These are phyloP conservation scores for Phalangium opilio DNA, from an alignment of 2,888 invertebrate species.

Conservation along the genomic window DNA sequence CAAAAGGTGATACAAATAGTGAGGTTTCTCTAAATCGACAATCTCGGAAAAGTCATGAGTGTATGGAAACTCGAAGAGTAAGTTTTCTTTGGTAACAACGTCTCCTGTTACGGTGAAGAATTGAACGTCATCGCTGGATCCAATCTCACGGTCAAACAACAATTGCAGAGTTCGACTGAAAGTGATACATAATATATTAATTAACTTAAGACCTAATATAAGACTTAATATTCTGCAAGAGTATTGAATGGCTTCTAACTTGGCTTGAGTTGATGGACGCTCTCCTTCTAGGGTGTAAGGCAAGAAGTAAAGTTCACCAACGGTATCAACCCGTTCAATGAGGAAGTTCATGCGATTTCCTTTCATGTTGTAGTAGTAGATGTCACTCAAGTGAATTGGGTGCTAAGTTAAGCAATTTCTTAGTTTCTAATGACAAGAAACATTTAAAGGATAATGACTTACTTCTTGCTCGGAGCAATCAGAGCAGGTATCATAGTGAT, in stretches of 20 bases:
- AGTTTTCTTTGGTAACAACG: slow-evolving; percentile 4
- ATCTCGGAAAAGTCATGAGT: slow-evolving; percentile 8
- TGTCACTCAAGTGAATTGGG: slow-evolving; percentile 12
- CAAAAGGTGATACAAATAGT: slow-evolving; percentile 10
- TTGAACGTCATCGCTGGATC: neutral
- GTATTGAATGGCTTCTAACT: too few species aligned
- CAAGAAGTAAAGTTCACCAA: slow-evolving; percentile 11
- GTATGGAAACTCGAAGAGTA: slow-evolving; percentile 10
- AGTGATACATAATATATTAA: too few species aligned
- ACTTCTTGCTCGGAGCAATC: too few species aligned
- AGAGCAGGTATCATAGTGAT: too few species aligned
- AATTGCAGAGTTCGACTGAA: slow-evolving; percentile 7
- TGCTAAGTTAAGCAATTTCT: slow-evolving; percentile 6
- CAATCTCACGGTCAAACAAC: slow-evolving; percentile 5
- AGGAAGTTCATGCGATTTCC: slow-evolving; percentile 18
- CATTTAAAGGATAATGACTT: slow-evolving; percentile 10
- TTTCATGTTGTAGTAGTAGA: slow-evolving; percentile 15
- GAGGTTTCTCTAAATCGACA: slow-evolving; percentile 12
- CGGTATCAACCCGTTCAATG: slow-evolving; percentile 11
- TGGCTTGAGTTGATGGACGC: slow-evolving; percentile 7
- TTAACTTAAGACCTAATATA: too few species aligned
- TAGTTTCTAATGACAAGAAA: too few species aligned
- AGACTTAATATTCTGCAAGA: too few species aligned
- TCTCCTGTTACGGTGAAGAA: slow-evolving; percentile 1
- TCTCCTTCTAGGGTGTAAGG: slow-evolving; percentile 15